Percentiles rank a stretch among this genome's conserved stretches.
phyloP scores from a whole-genome alignment of 2,888 invertebrate genomes.

The Drosophila merina region DNA sequence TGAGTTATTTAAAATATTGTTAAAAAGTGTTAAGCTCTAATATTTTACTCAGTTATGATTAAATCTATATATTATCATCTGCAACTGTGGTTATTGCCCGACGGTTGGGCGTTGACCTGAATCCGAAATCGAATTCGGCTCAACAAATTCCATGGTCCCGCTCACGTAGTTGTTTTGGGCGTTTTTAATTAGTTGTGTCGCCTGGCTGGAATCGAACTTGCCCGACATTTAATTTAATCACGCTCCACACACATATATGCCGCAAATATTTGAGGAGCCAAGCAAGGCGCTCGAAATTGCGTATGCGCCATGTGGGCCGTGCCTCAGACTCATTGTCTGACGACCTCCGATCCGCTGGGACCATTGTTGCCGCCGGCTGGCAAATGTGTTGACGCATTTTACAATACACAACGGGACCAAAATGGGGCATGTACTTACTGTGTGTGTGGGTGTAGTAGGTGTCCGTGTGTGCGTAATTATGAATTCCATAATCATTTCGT shows the following conservation, averaged over 20 bases:
- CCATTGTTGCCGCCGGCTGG: slow-evolving; percentile 48
- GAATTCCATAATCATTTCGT: slow-evolving; percentile 80
- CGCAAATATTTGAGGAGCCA: slow-evolving; percentile 71
- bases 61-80: neutral
- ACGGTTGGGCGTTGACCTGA: slow-evolving; percentile 52
- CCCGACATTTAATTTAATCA: slow-evolving; percentile 73
- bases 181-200: slow-evolving; percentile 76
- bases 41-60: neutral
- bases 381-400: slow-evolving; percentile 76
- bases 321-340: slow-evolving; percentile 32
- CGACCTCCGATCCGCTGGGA: slow-evolving; percentile 25
- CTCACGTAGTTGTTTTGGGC: slow-evolving; percentile 57
- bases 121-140: slow-evolving; percentile 49
- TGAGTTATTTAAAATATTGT: too few species aligned
- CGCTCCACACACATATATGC: slow-evolving; percentile 61
- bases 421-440: slow-evolving; percentile 37
- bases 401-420: slow-evolving; percentile 73
- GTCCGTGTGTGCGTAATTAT: slow-evolving; percentile 65
- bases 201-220: slow-evolving; percentile 36
- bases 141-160: slow-evolving; percentile 46
- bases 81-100: slow-evolving; percentile 18
- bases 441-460: slow-evolving; percentile 27
- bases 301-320: slow-evolving; percentile 65
- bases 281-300: slow-evolving; percentile 64
- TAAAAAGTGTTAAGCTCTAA: too few species aligned